Conservation (phyloP, 2,113 vertebrate genomes). For the Perca fluviatilis region DNA sequence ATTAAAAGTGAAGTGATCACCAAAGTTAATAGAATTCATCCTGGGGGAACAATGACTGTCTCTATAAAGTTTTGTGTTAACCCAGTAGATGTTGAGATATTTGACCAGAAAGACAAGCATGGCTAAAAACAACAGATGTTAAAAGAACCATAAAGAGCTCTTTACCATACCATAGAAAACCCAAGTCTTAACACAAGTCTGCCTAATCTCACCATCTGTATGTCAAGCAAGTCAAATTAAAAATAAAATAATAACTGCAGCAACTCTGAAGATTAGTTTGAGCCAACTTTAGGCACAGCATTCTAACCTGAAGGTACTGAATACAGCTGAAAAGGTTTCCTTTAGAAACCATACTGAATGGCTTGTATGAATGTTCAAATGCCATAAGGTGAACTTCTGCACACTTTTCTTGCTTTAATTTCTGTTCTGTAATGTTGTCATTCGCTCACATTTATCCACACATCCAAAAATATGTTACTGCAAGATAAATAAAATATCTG, state of each 20-base stretch:
- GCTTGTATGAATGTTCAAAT: background rate
- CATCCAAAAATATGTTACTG: background rate
- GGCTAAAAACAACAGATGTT: too few species aligned
- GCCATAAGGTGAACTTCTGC: background rate
- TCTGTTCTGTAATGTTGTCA: background rate
- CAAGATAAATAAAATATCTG: background rate
- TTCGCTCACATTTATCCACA: background rate
- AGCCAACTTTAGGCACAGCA: background rate
- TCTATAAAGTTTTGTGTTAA: too few species aligned
- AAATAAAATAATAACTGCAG: background rate
- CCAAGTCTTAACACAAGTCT: background rate
- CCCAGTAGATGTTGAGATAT: background rate
- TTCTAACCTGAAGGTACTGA: background rate
- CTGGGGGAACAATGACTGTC: background rate
- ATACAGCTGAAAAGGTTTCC: background rate
- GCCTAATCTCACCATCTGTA: background rate
- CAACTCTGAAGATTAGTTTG: background rate
- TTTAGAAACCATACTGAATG: constrained; percentile 11
- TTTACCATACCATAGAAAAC: background rate
- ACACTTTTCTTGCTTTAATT: background rate
- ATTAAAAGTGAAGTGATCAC: background rate
- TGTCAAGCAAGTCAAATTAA: background rate
- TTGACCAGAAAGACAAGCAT: background rate
- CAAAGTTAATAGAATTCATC: background rate
- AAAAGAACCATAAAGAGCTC: too few species aligned